Base-by-base conservation (phyloP, 1,140 invertebrate species). In the Cyrtorhinus lividipennis region DNA sequence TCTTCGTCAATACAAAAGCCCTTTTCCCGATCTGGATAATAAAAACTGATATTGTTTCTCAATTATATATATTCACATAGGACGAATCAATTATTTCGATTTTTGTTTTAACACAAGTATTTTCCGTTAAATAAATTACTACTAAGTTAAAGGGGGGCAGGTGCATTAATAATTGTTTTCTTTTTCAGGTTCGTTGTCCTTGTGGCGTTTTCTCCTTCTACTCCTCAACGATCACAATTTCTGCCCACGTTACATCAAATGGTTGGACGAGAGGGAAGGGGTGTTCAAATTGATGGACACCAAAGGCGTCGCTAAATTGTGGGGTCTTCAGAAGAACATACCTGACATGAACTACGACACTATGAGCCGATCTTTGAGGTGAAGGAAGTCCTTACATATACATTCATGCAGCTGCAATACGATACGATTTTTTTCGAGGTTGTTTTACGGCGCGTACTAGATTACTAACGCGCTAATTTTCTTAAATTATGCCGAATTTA, bases 321-420 rank as follows among this genome's bases (percentile, higher is more conserved):
- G 83, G 83, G 83, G 83, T 56, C 70, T 80, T 22, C 83, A 86
- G 71, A 86, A 86, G 72, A 86, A 86, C 71, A 86, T 86, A 70
- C 83, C 83, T 12, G 81, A 84, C 68, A 86, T 86, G 83, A 86
- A 85, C 69, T 86, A 86, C 69, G 83, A 86, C 72, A 86, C 84
- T 20, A 86, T 86, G 84, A 83, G 84, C 2, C 70, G 83, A 68
- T 83, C 84, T 56, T 72, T 86, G 23, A 63, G 62, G 61, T 62
- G 24, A 61, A 23, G 10, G 10, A 59, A 25, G 8, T 24, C 26
- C 12, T n/a, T n/a, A n/a, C n/a, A n/a, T 56, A 15, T 10, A 15
- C 12, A 56, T 15, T 15, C 10, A 13, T 22, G 23, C 20, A 20
- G 23, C 13, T 56, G n/a, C 10, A n/a, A n/a, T 45, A 45, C 38